Evolutionary conservation across 2,888 invertebrate species (phyloP).

Genomic region (Dioctria rufipes): DNA sequence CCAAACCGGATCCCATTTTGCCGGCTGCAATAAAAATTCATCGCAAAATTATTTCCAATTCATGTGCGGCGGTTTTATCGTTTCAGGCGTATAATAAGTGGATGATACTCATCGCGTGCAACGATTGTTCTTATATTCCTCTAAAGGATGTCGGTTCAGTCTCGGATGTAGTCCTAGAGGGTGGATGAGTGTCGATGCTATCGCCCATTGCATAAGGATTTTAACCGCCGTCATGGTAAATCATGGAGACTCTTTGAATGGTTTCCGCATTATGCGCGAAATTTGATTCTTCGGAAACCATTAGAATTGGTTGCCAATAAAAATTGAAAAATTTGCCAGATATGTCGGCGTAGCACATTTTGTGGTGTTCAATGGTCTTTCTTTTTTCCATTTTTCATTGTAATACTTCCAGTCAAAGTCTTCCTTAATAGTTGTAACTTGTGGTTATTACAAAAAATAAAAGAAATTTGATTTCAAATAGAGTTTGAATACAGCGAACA

Average conservation of each 20-base stretch:
- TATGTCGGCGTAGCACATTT: not conserved
- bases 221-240: constrained; percentile 7
- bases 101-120: constrained; percentile 5
- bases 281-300: constrained; percentile 25
- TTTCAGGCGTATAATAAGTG: constrained; percentile 32
- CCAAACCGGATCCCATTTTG: constrained; percentile 24
- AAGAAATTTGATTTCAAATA: constrained; percentile 4
- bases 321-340: constrained; percentile 9
- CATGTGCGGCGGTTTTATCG: constrained; percentile 24
- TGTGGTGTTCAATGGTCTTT: not conserved
- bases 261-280: constrained; percentile 38
- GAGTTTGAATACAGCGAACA: no score
- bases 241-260: constrained; percentile 26
- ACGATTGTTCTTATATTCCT: constrained; percentile 23
- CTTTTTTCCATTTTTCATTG: no score
- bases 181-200: not conserved
- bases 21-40: constrained; percentile 41
- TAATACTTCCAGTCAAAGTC: not conserved
- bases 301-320: constrained; percentile 30
- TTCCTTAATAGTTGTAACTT: constrained; percentile 11
- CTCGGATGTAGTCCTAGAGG: constrained; percentile 1
- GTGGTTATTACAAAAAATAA: constrained; percentile 16
- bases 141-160: not conserved
- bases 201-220: constrained; percentile 13
- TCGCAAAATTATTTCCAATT: constrained; percentile 40